Conservation (phyloP, 2,888 invertebrate species). For the Phasia obesa region DNA sequence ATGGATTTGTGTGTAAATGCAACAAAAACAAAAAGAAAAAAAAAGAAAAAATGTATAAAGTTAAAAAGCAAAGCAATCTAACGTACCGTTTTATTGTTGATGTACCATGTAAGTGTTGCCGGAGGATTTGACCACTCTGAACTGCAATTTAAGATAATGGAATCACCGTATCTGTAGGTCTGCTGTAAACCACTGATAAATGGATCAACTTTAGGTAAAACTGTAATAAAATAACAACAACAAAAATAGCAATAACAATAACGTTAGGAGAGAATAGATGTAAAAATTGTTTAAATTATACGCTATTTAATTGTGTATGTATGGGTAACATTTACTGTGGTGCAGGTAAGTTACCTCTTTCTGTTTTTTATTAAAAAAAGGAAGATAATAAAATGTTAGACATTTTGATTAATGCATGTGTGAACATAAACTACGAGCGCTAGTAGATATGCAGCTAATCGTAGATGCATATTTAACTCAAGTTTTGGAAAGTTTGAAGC, state of each 20-base stretch:
- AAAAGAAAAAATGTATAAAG: neutral
- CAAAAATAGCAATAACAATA: conserved; percentile 14
- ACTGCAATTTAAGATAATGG: conserved; percentile 81
- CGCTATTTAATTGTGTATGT: neutral
- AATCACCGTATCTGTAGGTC: conserved; percentile 81
- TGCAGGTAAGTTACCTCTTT: neutral
- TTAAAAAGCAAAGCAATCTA: neutral
- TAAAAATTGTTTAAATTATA: neutral
- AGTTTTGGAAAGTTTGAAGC: no score
- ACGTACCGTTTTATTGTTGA: conserved; percentile 82
- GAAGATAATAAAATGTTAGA: neutral
- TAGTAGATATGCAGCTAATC: no score
- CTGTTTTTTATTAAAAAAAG: neutral
- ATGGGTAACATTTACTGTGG: neutral
- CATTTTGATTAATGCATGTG: neutral
- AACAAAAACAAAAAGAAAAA: neutral
- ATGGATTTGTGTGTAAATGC: neutral
- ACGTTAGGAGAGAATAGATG: neutral
- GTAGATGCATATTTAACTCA: no score
- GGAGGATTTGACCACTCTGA: conserved; percentile 82
- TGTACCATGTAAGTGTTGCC: conserved; percentile 81
- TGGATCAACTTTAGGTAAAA: conserved; percentile 81
- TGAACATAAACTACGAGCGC: no score
- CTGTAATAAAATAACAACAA: conserved; percentile 75
- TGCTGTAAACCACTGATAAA: conserved; percentile 79